phyloP scores from a whole-genome alignment of 2,113 vertebrate species.

The Callithrix jacchus region DNA sequence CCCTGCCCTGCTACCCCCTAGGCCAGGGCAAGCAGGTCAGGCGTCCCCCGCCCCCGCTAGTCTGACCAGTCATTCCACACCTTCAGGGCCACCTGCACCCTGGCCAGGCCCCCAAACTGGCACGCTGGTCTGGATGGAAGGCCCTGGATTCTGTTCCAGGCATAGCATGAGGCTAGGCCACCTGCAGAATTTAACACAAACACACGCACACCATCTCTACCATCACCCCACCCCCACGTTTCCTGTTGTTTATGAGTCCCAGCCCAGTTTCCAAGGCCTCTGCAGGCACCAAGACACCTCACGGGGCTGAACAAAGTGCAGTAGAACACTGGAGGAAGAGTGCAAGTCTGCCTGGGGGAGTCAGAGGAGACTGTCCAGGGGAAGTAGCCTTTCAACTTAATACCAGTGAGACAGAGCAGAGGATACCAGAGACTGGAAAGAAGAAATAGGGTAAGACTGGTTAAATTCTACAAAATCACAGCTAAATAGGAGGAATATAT shows the following conservation, averaged over 20 bases:
- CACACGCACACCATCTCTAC: not conserved
- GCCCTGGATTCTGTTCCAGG: not conserved
- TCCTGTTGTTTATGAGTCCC: slow-evolving; percentile 66
- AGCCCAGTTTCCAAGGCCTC: slow-evolving; percentile 39
- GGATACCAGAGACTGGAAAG: not conserved
- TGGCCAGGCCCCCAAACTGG: not conserved
- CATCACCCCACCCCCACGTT: slow-evolving; percentile 24
- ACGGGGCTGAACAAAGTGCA: not conserved
- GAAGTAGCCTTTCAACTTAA: not conserved
- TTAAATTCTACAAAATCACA: not conserved
- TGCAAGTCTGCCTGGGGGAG: not conserved
- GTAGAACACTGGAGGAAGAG: not conserved
- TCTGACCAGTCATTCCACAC: slow-evolving; percentile 35
- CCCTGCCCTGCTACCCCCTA: slow-evolving; percentile 54
- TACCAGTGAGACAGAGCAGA: not conserved
- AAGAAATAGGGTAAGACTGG: not conserved
- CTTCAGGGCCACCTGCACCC: not conserved
- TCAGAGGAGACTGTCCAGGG: not conserved
- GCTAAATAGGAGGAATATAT: not conserved
- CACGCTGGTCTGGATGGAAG: not conserved
- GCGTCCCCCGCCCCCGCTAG: not conserved
- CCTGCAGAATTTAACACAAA: slow-evolving; percentile 14
- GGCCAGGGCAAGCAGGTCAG: slow-evolving; percentile 67
- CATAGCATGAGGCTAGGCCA: not conserved
- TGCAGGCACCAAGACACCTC: slow-evolving; percentile 18